Evolutionary conservation across 2,888 invertebrate genomes (phyloP).

Genomic region (Platycheirus rosarum): DNA sequence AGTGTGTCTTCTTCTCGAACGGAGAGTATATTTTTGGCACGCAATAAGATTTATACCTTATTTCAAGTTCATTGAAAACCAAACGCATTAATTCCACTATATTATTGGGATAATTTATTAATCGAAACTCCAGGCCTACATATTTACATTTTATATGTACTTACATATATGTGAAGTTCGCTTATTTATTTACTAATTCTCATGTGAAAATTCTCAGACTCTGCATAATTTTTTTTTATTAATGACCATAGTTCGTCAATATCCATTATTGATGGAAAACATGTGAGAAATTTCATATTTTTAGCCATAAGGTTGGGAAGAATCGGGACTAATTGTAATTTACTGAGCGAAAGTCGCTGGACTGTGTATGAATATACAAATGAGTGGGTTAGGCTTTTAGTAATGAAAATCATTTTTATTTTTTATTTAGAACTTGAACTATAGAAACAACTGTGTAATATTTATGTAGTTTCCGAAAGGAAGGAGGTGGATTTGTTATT

Average conservation of each 20-base stretch:
- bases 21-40: constrained; percentile 29
- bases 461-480: background rate
- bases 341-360: background rate
- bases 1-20: constrained; percentile 9
- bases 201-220: constrained; percentile 28
- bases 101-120: constrained; percentile 31
- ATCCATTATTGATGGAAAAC: constrained; percentile 33
- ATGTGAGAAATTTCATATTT: constrained; percentile 19
- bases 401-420: constrained; percentile 22
- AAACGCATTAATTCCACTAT: constrained; percentile 16
- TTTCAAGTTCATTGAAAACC: constrained; percentile 45
- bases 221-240: background rate
- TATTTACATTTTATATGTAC: no score
- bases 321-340: background rate
- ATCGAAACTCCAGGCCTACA: constrained; percentile 4
- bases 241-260: constrained; percentile 17
- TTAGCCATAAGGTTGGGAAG: background rate
- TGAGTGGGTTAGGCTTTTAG: background rate
- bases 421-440: background rate
- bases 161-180: no score
- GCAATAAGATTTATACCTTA: constrained; percentile 48
- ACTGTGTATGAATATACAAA: background rate
- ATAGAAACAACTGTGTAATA: background rate
- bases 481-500: no score
- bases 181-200: background rate